Evolutionary conservation across 2,113 vertebrate species (phyloP), one percentile per base, ranked within the genome.

Genomic region (Bubo bubo): DNA sequence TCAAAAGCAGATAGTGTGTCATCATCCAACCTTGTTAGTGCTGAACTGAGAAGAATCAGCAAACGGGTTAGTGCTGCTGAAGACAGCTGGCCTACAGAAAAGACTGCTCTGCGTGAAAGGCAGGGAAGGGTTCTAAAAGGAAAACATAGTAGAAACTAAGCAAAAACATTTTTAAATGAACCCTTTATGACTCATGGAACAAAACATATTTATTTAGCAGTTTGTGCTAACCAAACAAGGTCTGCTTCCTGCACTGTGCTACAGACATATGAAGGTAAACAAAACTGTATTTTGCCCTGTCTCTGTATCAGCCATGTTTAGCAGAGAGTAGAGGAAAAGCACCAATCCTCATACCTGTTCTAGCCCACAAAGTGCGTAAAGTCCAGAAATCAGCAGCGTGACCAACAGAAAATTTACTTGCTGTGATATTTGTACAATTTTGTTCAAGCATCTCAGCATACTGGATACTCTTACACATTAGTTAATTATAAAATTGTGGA

Each of bases 41-140:
- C 62, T 91, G 98, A 98, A 97, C 59, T 98, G 98, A 64, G 98
- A 98, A 98, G 96, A 96, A 97, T 98, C 98, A 97, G 98, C 98
- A 97, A 99, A 98, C 34, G 98, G 98, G 97, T 98, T 99, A 99
- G 98, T 98, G 98, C 98, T 97, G 98, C 97, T 97, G 97, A 98
- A 98, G 98, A 96, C 95, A 88, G 87, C 10, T 93, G 96, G 97
- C 93, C 98, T 98, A 94, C 88, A 97, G 93, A 97, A 98, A 98
- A 98, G 97, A 97, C 80, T 98, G 97, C 97, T 98, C 98, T 97
- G 98, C 77, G 41, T 97, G 82, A 98, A 99, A 98, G 98, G 97
- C 98, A 98, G 97, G 73, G 98, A 98, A 96, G 97, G 94, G 96
- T 98, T 99, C 98, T 99, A 98, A 97, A 98, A 99, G 98, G 98